phyloP scores from a whole-genome alignment of 2,797 vertebrate genomes.

The Halcyon badia region DNA sequence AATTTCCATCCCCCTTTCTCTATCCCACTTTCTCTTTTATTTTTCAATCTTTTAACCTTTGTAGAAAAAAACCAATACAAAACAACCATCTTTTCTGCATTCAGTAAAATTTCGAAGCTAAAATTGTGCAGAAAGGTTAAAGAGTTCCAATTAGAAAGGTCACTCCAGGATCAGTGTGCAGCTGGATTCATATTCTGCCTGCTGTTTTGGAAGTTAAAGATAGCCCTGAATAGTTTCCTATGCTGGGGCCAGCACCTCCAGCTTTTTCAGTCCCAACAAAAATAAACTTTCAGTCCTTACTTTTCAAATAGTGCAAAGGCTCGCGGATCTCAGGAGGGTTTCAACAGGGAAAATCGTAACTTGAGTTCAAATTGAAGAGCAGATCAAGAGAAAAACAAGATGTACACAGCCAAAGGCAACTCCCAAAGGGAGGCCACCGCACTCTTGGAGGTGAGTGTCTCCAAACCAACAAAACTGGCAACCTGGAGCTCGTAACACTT shows the following conservation, averaged over 20 bases:
- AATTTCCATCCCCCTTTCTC: constrained; percentile 36
- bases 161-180: background rate
- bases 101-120: background rate
- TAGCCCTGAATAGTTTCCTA: background rate
- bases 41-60: constrained; percentile 69
- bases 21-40: background rate
- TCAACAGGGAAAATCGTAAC: background rate
- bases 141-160: constrained; percentile 65
- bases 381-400: background rate
- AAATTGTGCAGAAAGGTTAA: constrained; percentile 62
- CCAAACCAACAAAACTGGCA: background rate
- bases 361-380: background rate
- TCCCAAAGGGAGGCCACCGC: background rate
- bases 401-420: background rate
- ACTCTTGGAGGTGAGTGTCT: background rate
- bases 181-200: background rate
- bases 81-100: background rate
- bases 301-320: background rate
- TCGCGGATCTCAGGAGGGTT: background rate
- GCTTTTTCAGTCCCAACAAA: background rate
- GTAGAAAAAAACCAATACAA: background rate
- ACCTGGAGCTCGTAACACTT: background rate
- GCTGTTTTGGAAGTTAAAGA: background rate
- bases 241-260: background rate
- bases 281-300: background rate